phyloP scores from a whole-genome alignment of 2,797 vertebrate species.

The Furcifer pardalis region DNA sequence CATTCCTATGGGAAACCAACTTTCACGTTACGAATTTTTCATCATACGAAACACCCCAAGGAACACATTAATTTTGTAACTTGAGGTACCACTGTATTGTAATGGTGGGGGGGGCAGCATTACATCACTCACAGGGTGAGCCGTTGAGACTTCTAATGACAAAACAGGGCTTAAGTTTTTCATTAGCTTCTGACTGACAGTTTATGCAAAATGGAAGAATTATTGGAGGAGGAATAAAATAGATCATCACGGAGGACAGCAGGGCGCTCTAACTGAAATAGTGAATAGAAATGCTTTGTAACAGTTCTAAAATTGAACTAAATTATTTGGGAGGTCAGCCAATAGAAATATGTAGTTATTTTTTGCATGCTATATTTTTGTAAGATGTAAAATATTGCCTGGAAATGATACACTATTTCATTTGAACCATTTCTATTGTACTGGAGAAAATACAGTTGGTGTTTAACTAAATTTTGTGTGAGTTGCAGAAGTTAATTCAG shows the following conservation, averaged over 20 bases:
- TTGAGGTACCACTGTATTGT: no score
- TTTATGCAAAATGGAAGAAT: neutral
- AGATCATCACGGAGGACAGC: neutral
- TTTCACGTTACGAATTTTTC: no score
- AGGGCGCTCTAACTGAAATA: neutral
- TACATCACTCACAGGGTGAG: neutral
- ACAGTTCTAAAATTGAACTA: neutral
- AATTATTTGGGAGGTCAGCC: neutral
- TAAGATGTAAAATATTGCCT: neutral
- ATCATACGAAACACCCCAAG: no score
- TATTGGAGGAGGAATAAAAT: neutral
- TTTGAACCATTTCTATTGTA: no score
- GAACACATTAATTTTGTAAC: no score
- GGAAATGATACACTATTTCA: neutral
- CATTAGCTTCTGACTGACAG: neutral
- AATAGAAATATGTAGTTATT: neutral
- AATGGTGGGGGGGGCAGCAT: no score
- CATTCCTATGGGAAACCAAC: no score
- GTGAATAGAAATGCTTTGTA: neutral
- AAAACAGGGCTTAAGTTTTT: neutral
- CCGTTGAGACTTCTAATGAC: neutral
- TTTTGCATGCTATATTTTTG: no score
- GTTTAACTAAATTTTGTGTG: no score
- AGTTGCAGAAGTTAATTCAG: no score
- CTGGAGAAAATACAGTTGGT: no score